Base-by-base conservation (phyloP, 2,113 vertebrate genomes). In the Oryzias javanicus region DNA sequence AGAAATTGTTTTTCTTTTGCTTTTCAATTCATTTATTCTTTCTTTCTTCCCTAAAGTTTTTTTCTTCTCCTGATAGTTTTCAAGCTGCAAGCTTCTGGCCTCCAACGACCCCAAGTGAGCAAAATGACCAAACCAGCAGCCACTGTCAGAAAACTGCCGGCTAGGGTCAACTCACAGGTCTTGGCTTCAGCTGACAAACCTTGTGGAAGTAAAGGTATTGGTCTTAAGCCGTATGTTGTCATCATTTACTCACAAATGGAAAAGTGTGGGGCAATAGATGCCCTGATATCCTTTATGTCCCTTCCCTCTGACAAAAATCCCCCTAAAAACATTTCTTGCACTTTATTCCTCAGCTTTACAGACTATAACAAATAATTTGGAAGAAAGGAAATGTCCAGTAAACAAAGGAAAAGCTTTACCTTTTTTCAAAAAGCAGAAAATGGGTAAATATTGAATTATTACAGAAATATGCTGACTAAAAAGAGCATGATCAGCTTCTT, bases 401-500 rank as follows among this genome's bases (percentile, higher is more conserved):
- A 45, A 20, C 22, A 73, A 56, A 60, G 60, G n/a, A 19, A 73
- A 84, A 27, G 3, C 19, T 41, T 53, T 83, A 1, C 70, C 68
- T 3, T 1, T 42, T 2, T 57, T 70, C 22, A 87, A 85, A 67
- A 84, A 41, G 55, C 82, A 73, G 49, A 86, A 74, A 70, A 70
- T 48, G 0, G 85, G 87, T 89, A 77, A 76, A 61, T 60, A 59
- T 15, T 51, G 3, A 52, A 4, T 25, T 35, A 5, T 6, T 52
- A 2, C 29, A 61, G 46, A 45, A 18, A 1, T 42, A 49, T 5
- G 12, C 10, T 12, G 12, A 35, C 35, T 35, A 35, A 35, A 35
- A 35, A 12, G 3, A 10, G 35, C 35, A 35, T 35, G 8, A 35
- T 35, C 3, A 3, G 35, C 35, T 35, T 35, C 35, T 35, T 12